These are phyloP conservation scores for Toxotes chatareus DNA, from an alignment of 2,113 vertebrate species.

Conservation along the genomic window DNA sequence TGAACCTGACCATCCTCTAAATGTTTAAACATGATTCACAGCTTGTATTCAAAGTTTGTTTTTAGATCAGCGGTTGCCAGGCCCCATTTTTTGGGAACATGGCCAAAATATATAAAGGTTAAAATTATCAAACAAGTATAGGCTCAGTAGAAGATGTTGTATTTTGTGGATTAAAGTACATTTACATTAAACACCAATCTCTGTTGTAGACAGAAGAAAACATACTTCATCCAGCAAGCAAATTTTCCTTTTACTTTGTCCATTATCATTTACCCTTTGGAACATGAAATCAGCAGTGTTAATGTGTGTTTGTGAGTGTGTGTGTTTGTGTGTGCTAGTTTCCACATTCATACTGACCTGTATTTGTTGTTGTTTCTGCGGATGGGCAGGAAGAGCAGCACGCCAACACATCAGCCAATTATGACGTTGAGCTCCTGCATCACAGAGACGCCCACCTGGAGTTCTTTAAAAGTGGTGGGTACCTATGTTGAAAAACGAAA, in stretches of 20 bases:
- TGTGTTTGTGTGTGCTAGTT: neutral
- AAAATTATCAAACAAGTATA: neutral
- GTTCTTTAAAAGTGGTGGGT: slow-evolving; percentile 95
- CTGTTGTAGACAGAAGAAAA: slow-evolving; percentile 10
- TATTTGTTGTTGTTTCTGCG: slow-evolving; percentile 63
- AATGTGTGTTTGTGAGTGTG: slow-evolving; percentile 30
- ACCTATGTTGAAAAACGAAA: neutral
- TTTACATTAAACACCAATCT: slow-evolving; percentile 4
- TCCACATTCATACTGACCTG: slow-evolving; percentile 26
- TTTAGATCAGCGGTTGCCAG: neutral
- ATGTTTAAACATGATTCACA: slow-evolving; percentile 23
- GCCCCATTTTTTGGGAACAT: neutral
- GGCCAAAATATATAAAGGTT: neutral
- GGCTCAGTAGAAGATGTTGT: neutral
- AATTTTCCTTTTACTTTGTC: slow-evolving; percentile 46
- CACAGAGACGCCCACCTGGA: slow-evolving; percentile 97
- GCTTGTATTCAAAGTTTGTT: neutral
- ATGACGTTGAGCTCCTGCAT: slow-evolving; percentile 97
- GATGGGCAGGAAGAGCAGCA: slow-evolving; percentile 96
- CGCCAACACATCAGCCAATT: slow-evolving; percentile 98
- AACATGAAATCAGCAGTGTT: slow-evolving; percentile 82
- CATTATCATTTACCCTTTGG: slow-evolving; percentile 44
- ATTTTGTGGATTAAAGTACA: neutral
- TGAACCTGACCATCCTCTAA: slow-evolving; percentile 34
- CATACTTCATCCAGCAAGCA: slow-evolving; percentile 12